A percentile compares a stretch with the other conserved stretches of the same genome.
These are phyloP conservation scores for Bubalus kerabau DNA, from an alignment of 2,113 vertebrate species.

Conservation along the genomic window DNA sequence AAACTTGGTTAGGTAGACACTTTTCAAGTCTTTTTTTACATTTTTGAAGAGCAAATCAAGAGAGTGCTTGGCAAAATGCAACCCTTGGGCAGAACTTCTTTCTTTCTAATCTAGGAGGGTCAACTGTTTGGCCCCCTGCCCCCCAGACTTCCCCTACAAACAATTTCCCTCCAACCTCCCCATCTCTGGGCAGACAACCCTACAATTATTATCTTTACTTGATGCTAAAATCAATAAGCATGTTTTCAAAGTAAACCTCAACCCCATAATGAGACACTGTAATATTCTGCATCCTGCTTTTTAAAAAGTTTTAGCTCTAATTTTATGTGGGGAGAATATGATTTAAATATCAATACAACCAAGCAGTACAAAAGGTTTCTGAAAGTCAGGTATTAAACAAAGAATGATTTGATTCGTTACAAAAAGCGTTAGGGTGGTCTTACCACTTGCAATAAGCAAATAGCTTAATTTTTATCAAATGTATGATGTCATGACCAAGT, in stretches of 20 bases:
- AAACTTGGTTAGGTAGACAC: background rate
- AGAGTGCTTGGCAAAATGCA: background rate
- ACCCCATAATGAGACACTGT: background rate
- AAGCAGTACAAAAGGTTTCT: background rate
- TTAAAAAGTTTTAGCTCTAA: background rate
- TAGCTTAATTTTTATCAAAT: background rate
- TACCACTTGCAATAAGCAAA: background rate
- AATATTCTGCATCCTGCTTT: background rate
- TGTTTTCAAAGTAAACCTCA: background rate
- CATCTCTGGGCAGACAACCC: background rate
- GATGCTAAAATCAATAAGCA: background rate
- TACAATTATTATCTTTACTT: background rate
- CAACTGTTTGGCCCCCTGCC: background rate
- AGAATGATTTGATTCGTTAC: background rate
- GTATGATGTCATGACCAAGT: background rate
- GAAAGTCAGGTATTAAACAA: background rate
- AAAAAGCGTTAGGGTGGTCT: background rate
- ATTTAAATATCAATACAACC: background rate
- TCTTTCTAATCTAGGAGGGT: background rate
- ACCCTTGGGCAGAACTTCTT: background rate
- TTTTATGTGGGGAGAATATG: background rate
- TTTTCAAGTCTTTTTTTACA: background rate
- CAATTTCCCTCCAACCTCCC: rapidly evolving
- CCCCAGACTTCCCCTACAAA: background rate
- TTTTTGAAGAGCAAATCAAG: background rate